A percentile compares a stretch with the other conserved stretches of the same genome.
phyloP scores from a whole-genome alignment of 2,113 vertebrate species.

The Ellobius talpinus region DNA sequence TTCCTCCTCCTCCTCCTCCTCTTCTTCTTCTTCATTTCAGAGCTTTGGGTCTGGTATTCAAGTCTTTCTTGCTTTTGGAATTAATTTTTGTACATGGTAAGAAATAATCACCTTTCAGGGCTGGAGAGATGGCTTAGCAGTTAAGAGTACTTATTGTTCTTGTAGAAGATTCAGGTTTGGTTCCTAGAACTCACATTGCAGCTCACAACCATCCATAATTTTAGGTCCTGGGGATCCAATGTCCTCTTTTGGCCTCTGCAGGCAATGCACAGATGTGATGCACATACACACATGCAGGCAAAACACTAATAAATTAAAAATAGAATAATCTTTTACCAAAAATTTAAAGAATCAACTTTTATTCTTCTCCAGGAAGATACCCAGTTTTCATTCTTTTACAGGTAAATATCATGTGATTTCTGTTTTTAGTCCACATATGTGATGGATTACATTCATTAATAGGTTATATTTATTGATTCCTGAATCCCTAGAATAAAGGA shows the following conservation, averaged over 20 bases:
- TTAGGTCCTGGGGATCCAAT: too few relatives aligned
- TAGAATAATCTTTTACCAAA: not conserved
- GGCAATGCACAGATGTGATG: not conserved
- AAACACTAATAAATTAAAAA: not conserved
- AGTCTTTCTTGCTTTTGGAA: not conserved
- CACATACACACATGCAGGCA: not conserved
- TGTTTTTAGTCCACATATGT: not conserved
- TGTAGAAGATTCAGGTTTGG: not conserved
- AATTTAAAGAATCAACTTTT: not conserved
- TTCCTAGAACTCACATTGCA: not conserved
- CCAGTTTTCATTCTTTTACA: not conserved
- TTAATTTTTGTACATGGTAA: not conserved
- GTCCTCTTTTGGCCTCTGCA: not conserved
- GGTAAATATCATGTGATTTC: not conserved
- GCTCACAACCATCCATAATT: not conserved
- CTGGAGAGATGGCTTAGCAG: not conserved
- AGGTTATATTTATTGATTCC: not conserved
- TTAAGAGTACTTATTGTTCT: not conserved
- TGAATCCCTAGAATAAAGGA: not conserved
- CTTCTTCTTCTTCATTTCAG: not conserved
- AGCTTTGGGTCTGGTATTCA: not conserved
- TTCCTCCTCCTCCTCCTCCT: not conserved
- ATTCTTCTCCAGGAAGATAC: not conserved
- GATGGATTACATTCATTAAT: not conserved
- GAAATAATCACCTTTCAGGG: not conserved